Conservation (phyloP, 2,888 invertebrate species). For the Andricus quercusramuli region DNA sequence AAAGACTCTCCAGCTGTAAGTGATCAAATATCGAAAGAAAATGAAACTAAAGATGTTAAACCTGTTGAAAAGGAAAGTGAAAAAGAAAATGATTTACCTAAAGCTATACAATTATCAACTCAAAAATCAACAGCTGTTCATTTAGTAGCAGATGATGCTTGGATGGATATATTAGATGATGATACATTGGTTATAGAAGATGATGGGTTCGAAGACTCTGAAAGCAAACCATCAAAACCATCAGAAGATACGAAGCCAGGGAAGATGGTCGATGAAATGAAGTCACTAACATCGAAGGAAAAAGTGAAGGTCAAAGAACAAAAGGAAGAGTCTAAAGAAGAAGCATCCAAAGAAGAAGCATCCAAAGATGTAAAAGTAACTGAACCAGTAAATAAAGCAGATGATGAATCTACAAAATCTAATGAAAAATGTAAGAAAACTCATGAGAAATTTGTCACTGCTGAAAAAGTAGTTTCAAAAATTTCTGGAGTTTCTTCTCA, state of each 20-base stretch:
- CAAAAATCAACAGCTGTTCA: conserved; percentile 30
- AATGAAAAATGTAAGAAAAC: neutral
- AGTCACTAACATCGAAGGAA: neutral
- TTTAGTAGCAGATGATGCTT: conserved; percentile 57
- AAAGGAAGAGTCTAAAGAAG: neutral
- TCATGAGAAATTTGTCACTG: neutral
- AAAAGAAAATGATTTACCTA: neutral
- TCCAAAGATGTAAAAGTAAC: neutral
- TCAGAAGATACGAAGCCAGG: neutral
- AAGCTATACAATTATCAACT: neutral
- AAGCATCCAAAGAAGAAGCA: neutral
- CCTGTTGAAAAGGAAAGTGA: neutral
- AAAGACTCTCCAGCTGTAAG: neutral
- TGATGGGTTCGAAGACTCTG: conserved; percentile 45
- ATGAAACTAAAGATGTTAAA: neutral
- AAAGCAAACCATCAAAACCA: neutral
- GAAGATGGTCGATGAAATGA: neutral
- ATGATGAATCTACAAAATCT: neutral
- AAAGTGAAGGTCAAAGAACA: neutral
- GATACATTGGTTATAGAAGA: conserved; percentile 63
- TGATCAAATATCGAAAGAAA: neutral
- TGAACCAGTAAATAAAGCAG: neutral
- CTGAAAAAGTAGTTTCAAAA: neutral
- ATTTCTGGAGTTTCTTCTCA: neutral
- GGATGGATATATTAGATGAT: conserved; percentile 69